Percentiles rank a stretch among this genome's conserved stretches.
phyloP scores from a whole-genome alignment of 2,888 invertebrate species.

The Melanargia galathea region DNA sequence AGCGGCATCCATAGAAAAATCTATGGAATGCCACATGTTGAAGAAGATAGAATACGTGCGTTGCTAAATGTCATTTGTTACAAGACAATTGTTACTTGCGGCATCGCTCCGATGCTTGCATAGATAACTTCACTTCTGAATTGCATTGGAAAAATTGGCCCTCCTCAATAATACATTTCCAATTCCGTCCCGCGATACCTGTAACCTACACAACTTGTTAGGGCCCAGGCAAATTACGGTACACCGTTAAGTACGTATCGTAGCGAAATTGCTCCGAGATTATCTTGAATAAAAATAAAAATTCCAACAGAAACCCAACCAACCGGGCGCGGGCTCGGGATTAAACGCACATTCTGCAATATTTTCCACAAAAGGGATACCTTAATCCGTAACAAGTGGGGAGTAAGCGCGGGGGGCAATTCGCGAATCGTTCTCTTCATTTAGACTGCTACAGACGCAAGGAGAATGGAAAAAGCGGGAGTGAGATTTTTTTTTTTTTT shows the following conservation, averaged over 20 bases:
- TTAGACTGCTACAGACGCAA: constrained; percentile 35
- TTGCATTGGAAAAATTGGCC: constrained; percentile 13
- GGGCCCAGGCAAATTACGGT: constrained; percentile 30
- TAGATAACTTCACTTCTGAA: constrained; percentile 12
- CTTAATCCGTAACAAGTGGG: constrained; percentile 79
- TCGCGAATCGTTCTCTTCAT: constrained; percentile 55
- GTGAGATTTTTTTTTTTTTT: constrained; percentile 39
- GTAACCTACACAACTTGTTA: constrained; percentile 43
- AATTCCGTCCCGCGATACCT: constrained; percentile 30
- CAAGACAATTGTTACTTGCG: not conserved
- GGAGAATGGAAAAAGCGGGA: constrained; percentile 35
- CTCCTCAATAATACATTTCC: constrained; percentile 27
- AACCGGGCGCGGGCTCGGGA: constrained; percentile 68
- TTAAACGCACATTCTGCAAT: constrained; percentile 80
- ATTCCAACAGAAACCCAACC: constrained; percentile 63
- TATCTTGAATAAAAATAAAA: constrained; percentile 63
- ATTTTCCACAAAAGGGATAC: constrained; percentile 79
- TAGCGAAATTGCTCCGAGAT: constrained; percentile 63
- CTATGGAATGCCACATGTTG: no score
- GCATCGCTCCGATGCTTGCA: not conserved
- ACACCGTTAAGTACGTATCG: constrained; percentile 44
- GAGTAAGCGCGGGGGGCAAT: constrained; percentile 64
- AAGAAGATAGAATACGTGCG: no score
- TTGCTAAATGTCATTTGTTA: no score
- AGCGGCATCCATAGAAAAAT: no score